Evolutionary conservation across 2,888 invertebrate species (phyloP).

Genomic region (Parnassius smintheus): DNA sequence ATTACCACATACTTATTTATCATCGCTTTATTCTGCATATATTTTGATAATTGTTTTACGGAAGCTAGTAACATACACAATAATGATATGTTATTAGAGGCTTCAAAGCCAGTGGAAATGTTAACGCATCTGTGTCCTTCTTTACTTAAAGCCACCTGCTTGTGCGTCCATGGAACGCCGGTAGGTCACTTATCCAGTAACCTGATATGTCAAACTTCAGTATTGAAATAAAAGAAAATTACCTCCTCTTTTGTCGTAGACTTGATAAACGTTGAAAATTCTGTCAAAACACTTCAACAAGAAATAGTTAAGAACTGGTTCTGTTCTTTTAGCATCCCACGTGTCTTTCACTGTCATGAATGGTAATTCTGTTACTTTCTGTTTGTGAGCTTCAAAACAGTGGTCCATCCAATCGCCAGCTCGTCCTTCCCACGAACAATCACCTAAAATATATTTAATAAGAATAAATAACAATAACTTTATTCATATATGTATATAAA

Average conservation of each 20-base stretch:
- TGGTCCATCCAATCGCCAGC: constrained; percentile 84
- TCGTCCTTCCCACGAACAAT: constrained; percentile 80
- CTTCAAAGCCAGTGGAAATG: too few relatives aligned
- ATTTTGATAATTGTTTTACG: too few relatives aligned
- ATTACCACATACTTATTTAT: too few relatives aligned
- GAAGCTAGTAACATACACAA: too few relatives aligned
- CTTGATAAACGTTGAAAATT: constrained; percentile 77
- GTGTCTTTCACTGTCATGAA: constrained; percentile 73
- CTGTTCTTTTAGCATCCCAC: constrained; percentile 71
- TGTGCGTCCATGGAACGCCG: too few relatives aligned
- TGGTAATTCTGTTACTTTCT: constrained; percentile 74
- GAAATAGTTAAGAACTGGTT: constrained; percentile 74
- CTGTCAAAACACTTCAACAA: constrained; percentile 69
- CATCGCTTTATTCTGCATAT: too few relatives aligned
- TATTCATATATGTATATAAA: too few relatives aligned
- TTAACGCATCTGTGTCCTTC: too few relatives aligned
- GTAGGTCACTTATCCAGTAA: too few relatives aligned
- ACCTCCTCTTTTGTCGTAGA: constrained; percentile 77
- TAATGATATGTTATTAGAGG: too few relatives aligned
- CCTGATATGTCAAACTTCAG: neutral
- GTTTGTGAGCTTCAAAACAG: constrained; percentile 74
- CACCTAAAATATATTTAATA: constrained; percentile 47
- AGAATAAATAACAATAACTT: too few relatives aligned
- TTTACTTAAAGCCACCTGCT: too few relatives aligned
- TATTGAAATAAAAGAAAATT: constrained; percentile 16